These are phyloP conservation scores for Cecropterus lyciades DNA, from an alignment of 1,140 invertebrate genomes.

Conservation along the genomic window DNA sequence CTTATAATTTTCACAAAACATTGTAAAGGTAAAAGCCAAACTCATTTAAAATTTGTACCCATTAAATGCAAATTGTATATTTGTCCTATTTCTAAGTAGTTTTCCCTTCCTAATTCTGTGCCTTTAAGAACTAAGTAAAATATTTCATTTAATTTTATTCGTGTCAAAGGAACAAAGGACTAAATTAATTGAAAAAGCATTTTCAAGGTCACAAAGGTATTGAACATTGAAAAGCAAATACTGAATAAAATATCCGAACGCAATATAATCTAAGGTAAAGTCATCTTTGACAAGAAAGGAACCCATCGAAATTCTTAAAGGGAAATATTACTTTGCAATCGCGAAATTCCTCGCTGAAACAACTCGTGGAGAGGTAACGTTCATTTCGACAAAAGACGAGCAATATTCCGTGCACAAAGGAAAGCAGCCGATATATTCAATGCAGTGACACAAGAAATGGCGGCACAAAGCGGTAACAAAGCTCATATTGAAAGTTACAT, in stretches of 20 bases:
- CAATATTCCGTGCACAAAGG: constrained; percentile 83
- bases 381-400: constrained; percentile 82
- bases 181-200: no score
- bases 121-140: no score
- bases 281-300: constrained; percentile 77
- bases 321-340: constrained; percentile 84
- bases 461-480: constrained; percentile 81
- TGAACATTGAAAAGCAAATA: constrained; percentile 56
- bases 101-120: no score
- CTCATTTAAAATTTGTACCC: no score
- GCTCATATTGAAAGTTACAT: constrained; percentile 80
- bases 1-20: background rate
- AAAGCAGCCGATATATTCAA: constrained; percentile 82
- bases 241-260: constrained; percentile 57
- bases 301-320: constrained; percentile 80
- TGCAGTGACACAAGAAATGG: constrained; percentile 83
- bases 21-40: no score
- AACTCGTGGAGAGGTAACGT: constrained; percentile 80
- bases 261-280: constrained; percentile 75
- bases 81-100: no score
- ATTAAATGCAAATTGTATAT: no score
- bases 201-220: constrained; percentile 25
- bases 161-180: no score
- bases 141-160: no score
- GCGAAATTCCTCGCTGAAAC: constrained; percentile 80